phyloP scores from a whole-genome alignment of 2,888 invertebrate genomes.

The Lasiommata megera region DNA sequence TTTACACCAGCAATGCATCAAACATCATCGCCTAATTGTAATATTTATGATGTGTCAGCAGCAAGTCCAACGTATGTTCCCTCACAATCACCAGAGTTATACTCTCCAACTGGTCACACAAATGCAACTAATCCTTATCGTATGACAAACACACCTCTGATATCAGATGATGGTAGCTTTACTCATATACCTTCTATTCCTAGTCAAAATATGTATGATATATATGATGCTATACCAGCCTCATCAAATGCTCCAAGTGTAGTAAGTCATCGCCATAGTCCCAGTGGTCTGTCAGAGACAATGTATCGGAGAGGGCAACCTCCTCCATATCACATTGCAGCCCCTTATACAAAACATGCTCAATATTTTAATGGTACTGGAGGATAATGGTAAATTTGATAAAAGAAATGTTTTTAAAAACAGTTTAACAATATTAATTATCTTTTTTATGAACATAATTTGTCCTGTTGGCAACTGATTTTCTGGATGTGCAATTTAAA shows the following conservation, averaged over 20 bases:
- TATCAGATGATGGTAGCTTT: constrained; percentile 75
- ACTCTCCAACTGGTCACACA: constrained; percentile 76
- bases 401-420: constrained; percentile 36
- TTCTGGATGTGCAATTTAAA: constrained; percentile 74
- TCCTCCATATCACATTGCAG: constrained; percentile 92
- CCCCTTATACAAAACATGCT: constrained; percentile 90
- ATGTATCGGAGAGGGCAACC: constrained; percentile 79
- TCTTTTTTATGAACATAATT: constrained; percentile 49
- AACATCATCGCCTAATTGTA: constrained; percentile 58
- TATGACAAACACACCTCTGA: constrained; percentile 73
- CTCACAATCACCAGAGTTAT: constrained; percentile 70
- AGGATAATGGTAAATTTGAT: constrained; percentile 59
- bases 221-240: constrained; percentile 70
- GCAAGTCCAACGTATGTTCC: constrained; percentile 72
- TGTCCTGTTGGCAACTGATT: constrained; percentile 46
- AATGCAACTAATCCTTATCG: constrained; percentile 74
- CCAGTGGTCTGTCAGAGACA: constrained; percentile 61
- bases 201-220: constrained; percentile 73
- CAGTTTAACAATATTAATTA: constrained; percentile 37
- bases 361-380: constrained; percentile 82
- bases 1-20: constrained; percentile 56
- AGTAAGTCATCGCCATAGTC: constrained; percentile 65
- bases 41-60: constrained; percentile 59
- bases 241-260: constrained; percentile 67
- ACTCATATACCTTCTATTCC: constrained; percentile 69